Percentiles rank a stretch among this genome's conserved stretches.
Conservation (phyloP, 2,888 invertebrate species). For the Torymus texanus region DNA sequence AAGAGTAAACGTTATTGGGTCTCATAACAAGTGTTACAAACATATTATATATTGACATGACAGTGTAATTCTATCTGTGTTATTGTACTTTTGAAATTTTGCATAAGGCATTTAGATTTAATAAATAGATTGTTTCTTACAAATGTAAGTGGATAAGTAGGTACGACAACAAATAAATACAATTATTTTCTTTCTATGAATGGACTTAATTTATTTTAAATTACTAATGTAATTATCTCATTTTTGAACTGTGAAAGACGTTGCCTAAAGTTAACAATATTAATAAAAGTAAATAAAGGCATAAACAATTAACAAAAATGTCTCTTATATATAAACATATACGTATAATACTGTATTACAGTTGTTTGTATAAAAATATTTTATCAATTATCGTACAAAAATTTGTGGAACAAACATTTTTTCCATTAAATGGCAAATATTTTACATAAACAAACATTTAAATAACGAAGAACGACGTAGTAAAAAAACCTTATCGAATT, state of each 20-base stretch:
- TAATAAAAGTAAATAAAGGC: too few species aligned
- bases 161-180: constrained; percentile 12
- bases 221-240: background rate
- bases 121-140: constrained; percentile 30
- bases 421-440: background rate
- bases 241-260: background rate
- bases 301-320: too few species aligned
- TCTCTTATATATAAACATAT: too few species aligned
- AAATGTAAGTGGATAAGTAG: constrained; percentile 12
- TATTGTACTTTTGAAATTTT: constrained; percentile 39
- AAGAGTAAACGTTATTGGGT: constrained; percentile 10
- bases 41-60: constrained; percentile 20
- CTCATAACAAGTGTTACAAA: constrained; percentile 16
- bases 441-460: background rate
- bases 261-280: too few species aligned
- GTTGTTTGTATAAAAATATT: too few species aligned
- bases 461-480: background rate
- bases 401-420: background rate
- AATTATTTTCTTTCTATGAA: constrained; percentile 27
- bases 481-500: background rate
- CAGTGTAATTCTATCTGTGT: constrained; percentile 40
- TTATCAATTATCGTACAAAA: too few species aligned
- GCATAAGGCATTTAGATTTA: constrained; percentile 15
- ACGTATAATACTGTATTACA: too few species aligned
- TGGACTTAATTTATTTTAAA: background rate